Evolutionary conservation across 2,888 invertebrate species (phyloP), one percentile per base, ranked within the genome.

Genomic region (Galeopsomyia nigrocyanea): DNA sequence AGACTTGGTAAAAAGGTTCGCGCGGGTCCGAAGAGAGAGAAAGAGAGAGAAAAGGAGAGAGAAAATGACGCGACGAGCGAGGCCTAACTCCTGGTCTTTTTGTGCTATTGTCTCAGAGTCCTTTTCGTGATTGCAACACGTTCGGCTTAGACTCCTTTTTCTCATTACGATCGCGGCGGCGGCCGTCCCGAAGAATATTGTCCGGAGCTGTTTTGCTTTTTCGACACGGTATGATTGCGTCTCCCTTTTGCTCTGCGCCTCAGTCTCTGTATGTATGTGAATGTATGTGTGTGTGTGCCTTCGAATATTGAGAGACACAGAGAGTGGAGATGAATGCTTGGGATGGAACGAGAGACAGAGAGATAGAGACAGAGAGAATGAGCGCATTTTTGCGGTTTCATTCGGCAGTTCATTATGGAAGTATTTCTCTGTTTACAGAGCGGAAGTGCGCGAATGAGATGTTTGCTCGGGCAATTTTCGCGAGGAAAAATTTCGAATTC

Each of bases 101-200:
- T 82, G 80, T 81, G 74, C 82, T 81, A 85, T 86, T 86, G 86
- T 86, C 84, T 86, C 84, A n/a, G n/a, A n/a, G 39, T 39, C 39
- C 39, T 82, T 26, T 26, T 83, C 83, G 83, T 85, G 82, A 86
- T 86, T 86, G 82, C 86, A 84, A 84, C 86, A 85, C 86, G 84
- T 86, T 84, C 84, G 81, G 76, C 76, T 78, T 79, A 79, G 74
- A 68, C 64, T 72, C 75, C 26, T 9, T 75, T 72, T 70, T 75
- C 75, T 75, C 75, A 75, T 74, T 77, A 76, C 76, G 73, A 76
- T 76, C 75, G 75, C 71, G n/a, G n/a, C 70, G 66, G 71, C 61
- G 65, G 69, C 68, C 60, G 70, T 63, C 70, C 56, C 63, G 63
- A 70, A 74, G 70, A 67, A 74, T 39, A 39, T 13, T 39, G 39